Percentiles rank a stretch among this genome's conserved stretches.
phyloP scores from a whole-genome alignment of 2,888 invertebrate genomes.

The Parnassius apollo region DNA sequence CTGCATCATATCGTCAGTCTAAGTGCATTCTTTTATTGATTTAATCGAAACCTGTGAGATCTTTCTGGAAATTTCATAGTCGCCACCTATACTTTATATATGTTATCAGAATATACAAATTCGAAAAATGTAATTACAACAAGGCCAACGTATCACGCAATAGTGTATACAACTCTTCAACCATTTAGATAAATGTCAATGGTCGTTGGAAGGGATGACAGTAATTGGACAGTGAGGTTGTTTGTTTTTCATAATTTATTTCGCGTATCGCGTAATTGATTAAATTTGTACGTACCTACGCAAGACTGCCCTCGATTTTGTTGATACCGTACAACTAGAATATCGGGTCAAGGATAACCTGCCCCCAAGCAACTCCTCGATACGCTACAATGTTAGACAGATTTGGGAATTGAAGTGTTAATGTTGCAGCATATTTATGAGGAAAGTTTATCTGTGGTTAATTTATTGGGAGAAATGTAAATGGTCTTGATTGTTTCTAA shows the following conservation, averaged over 20 bases:
- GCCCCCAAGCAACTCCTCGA: conserved; percentile 39
- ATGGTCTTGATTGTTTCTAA: conserved; percentile 1
- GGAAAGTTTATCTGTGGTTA: conserved; percentile 8
- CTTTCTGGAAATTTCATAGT: too few relatives aligned
- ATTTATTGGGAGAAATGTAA: conserved; percentile 13
- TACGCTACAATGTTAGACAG: conserved; percentile 14
- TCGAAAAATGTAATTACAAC: background rate
- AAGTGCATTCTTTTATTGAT: too few relatives aligned
- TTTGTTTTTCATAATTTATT: conserved; percentile 18
- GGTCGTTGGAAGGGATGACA: conserved; percentile 7
- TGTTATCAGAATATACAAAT: too few relatives aligned
- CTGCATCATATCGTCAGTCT: too few relatives aligned
- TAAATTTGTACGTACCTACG: conserved; percentile 29
- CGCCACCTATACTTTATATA: too few relatives aligned
- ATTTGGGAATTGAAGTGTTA: conserved; percentile 22
- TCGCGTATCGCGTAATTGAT: conserved; percentile 31
- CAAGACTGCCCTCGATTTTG: conserved; percentile 34
- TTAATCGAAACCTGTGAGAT: too few relatives aligned
- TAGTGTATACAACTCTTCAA: conserved; percentile 12
- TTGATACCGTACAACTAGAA: conserved; percentile 45
- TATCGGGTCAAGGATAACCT: conserved; percentile 59
- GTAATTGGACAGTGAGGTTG: conserved; percentile 21
- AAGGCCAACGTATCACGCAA: conserved; percentile 1
- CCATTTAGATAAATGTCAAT: conserved; percentile 16
- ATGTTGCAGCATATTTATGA: conserved; percentile 21